Evolutionary conservation across 2,113 vertebrate species (phyloP), one percentile per base, ranked within the genome.

Genomic region (Mustelus asterias): DNA sequence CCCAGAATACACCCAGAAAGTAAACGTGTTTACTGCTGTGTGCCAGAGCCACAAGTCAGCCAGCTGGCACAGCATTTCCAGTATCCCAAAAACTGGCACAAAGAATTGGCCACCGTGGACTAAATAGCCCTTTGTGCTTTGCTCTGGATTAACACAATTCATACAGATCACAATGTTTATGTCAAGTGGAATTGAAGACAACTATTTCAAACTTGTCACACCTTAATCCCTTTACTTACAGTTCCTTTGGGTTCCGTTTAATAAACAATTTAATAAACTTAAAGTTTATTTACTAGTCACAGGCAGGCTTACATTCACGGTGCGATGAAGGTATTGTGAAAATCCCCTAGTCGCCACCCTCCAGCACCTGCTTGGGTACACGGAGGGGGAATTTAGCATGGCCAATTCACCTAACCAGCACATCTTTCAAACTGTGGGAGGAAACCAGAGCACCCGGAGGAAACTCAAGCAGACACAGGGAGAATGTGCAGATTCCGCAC

Each of bases 1-100:
- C 94, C 41, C 94, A 48, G 94, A 48, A 95, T 69, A 72, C 94
- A 95, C 94, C 94, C 94, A 70, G 67, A 95, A 95, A 95, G 41
- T 72, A 72, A 95, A 70, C 48, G 69, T 95, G 44, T 70, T 72
- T 95, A 95, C 67, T 16, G 94, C 41, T 54, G 69, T 54, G 5
- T 95, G 69, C 41, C 48, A 48, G 94, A 72, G 0, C 41, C 3
- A 33, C 24, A 69, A 95, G 67, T 54, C 69, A 95, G 69, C 69
- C 94, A 95, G 9, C 94, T 95, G 37, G 67, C 69, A 48, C 5
- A 29, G 48, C 37, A 72, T 65, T 16, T 92, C 89, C 67, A 54
- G 67, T 48, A 70, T 95, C 44, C 60, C 94, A 95, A 70, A 95
- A 41, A 13, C 94, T 95, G 94, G 48, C 44, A 29, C 24, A 72